Evolutionary conservation across 2,797 vertebrate genomes (phyloP).

Genomic region (Vespertilio murinus): DNA sequence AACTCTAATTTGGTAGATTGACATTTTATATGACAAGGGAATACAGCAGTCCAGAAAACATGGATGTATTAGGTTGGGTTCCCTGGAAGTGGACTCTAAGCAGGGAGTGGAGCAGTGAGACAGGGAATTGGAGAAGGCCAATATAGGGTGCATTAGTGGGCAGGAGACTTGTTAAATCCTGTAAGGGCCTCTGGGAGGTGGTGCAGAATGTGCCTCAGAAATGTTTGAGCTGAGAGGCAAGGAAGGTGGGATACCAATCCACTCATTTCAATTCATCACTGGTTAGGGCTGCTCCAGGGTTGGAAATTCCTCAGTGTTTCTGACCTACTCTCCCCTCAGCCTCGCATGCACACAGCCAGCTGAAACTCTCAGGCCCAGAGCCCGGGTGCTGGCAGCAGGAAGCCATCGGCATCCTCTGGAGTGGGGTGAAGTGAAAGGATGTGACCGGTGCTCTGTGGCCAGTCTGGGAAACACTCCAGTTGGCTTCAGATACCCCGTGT

Average conservation of each 20-base stretch:
- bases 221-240: not conserved
- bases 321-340: not conserved
- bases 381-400: not conserved
- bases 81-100: not conserved
- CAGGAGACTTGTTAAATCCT: not conserved
- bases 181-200: not conserved
- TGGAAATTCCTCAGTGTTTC: not conserved
- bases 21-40: not conserved
- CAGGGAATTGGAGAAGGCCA: not conserved
- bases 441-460: not conserved
- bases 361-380: not conserved
- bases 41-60: not conserved
- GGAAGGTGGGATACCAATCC: not conserved
- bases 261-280: not conserved
- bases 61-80: not conserved
- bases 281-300: not conserved
- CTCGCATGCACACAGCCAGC: not conserved
- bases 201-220: not conserved
- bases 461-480: not conserved
- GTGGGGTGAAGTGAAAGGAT: not conserved
- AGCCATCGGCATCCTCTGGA: not conserved
- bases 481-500: not conserved
- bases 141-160: not conserved
- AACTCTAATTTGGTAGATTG: not conserved
- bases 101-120: not conserved